Evolutionary conservation across 2,797 vertebrate species (phyloP), one percentile per base, ranked within the genome.

Genomic region (Acestrorhynchus altus): DNA sequence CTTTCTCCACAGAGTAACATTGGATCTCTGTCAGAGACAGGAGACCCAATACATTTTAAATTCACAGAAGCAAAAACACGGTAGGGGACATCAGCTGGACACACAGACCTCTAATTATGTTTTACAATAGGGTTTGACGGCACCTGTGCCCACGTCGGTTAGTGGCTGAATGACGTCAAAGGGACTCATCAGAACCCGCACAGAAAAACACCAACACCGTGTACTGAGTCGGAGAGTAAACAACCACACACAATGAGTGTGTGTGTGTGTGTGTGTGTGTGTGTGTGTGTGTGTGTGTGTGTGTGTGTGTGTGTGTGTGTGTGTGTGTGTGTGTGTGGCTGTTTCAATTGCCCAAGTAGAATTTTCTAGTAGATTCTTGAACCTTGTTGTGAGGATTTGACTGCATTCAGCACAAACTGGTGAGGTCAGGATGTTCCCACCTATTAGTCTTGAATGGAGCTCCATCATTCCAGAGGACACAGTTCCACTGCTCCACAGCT

Each of bases 151-250:
- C 26, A 66, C 63, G 22, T 12, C 6, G 18, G 12, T 46, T 24
- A 66, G 47, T 8, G 63, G 63, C 11, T 46, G 22, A 46, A 46
- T 67, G 64, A 67, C 4, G 44, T 49, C 64, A 31, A 47, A 11
- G 64, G 28, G 15, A 28, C 18, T 16, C 22, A 47, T 47, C 16
- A 28, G 64, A 13, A 11, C 15, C 22, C 49, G 42, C 22, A 47
- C 28, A 18, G 13, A 67, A 49, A 44, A 67, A 26, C 24, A 49
- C 13, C 22, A 26, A 31, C 44, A 68, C 8, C 20, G 26, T 16
- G 15, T 67, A 9, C 18, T 67, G 15, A 47, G 5, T 18, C 44
- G 13, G 20, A 47, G 22, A 28, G 15, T 67, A 66, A 15, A 65
- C 31, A 39, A 39, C 20, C 24, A 12, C 35, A 42, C 10, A 0